phyloP scores from a whole-genome alignment of 2,888 invertebrate genomes.

The Sphinx pinastri region DNA sequence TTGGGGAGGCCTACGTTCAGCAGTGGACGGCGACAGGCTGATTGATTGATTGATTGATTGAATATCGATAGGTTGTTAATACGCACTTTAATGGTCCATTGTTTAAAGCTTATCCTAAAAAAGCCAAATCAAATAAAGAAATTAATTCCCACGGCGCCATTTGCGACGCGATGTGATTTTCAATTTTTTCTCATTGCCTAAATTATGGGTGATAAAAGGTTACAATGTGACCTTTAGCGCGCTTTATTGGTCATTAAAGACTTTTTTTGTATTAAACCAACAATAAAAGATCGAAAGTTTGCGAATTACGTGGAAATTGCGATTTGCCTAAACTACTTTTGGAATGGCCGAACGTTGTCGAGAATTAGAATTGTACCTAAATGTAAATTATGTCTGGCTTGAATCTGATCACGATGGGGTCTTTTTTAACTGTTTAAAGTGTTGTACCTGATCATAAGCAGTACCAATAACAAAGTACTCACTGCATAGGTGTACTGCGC shows the following conservation, averaged over 20 bases:
- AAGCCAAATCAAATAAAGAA: slow-evolving; percentile 7
- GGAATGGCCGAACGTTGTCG: slow-evolving; percentile 4
- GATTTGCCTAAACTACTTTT: slow-evolving; percentile 14
- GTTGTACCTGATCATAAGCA: too few species aligned
- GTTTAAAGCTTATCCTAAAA: not conserved
- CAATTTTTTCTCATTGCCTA: slow-evolving; percentile 19
- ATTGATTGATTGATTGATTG: too few species aligned
- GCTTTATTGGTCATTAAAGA: slow-evolving; percentile 23
- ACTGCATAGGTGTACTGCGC: too few species aligned
- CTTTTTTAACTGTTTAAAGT: too few species aligned
- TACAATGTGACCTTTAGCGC: slow-evolving; percentile 17
- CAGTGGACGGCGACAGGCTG: too few species aligned
- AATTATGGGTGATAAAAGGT: slow-evolving; percentile 23
- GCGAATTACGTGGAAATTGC: slow-evolving; percentile 22
- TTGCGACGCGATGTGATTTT: slow-evolving; percentile 16
- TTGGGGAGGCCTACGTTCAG: too few species aligned
- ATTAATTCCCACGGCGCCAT: slow-evolving; percentile 12
- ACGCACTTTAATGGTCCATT: not conserved
- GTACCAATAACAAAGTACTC: not conserved
- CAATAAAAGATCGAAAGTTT: slow-evolving; percentile 23
- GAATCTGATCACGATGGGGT: not conserved
- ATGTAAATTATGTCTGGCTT: slow-evolving; percentile 11
- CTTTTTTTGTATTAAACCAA: slow-evolving; percentile 23
- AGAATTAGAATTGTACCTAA: slow-evolving; percentile 12
- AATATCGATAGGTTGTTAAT: not conserved